phyloP scores from a whole-genome alignment of 2,797 vertebrate genomes.

The Hafferia zeledoni region DNA sequence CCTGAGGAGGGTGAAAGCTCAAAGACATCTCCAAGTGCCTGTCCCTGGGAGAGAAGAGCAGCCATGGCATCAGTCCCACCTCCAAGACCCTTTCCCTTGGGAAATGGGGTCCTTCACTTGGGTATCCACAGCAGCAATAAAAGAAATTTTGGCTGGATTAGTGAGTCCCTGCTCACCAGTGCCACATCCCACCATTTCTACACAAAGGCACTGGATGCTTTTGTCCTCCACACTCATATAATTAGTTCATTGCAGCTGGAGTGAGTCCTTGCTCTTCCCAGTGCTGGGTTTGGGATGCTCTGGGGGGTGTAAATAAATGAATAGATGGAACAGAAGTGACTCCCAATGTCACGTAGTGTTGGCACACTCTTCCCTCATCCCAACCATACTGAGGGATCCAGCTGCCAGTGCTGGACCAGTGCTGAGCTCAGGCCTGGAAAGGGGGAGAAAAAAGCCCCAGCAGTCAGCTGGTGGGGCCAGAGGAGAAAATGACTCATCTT shows the following conservation, averaged over 20 bases:
- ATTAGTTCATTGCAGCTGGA: background rate
- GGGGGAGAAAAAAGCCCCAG: background rate
- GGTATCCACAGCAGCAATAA: background rate
- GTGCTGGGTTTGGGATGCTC: background rate
- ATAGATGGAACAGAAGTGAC: background rate
- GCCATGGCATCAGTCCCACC: no score
- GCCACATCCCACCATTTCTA: background rate
- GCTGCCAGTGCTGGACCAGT: background rate
- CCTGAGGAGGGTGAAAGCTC: background rate
- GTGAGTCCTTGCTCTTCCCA: background rate
- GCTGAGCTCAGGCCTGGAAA: background rate
- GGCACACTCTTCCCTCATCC: background rate
- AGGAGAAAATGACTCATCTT: slow-evolving; percentile 40
- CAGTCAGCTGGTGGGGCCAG: background rate
- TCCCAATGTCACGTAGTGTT: background rate
- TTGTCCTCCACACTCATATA: background rate
- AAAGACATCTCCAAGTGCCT: background rate
- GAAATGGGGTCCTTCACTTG: background rate
- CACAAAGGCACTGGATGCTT: background rate
- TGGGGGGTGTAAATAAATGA: background rate
- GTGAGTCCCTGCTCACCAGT: background rate
- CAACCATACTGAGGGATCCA: background rate
- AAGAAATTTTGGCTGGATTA: background rate
- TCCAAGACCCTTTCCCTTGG: background rate
- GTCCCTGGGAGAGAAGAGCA: background rate